A percentile compares a stretch with the other conserved stretches of the same genome.
These are phyloP conservation scores for Exaiptasia diaphana DNA, from an alignment of 64 coral and sea anemone genomes.

Conservation along the genomic window DNA sequence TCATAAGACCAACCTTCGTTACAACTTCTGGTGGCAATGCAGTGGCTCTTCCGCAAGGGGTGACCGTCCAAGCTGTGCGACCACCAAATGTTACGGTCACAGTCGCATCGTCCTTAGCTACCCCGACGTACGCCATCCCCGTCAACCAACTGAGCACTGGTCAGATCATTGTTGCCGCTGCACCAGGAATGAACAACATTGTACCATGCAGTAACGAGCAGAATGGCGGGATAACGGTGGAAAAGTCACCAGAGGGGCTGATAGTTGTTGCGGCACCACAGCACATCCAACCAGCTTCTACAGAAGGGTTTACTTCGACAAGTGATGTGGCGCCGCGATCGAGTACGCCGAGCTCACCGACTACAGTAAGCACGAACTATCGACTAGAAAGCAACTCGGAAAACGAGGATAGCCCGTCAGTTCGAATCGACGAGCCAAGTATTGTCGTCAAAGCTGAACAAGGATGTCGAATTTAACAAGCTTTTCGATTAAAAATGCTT, in stretches of 20 bases:
- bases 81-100: conserved; percentile 40
- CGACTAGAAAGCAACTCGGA: conserved; percentile 1
- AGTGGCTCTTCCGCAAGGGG: conserved; percentile 49
- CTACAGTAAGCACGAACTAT: background rate
- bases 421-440: conserved; percentile 55
- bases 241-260: conserved; percentile 65
- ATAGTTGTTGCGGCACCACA: background rate
- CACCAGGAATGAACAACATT: conserved; percentile 59
- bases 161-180: conserved; percentile 62
- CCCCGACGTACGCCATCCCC: conserved; percentile 88
- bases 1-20: conserved; percentile 87
- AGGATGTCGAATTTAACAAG: conserved; percentile 64
- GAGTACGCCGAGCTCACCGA: conserved; percentile 2
- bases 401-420: background rate
- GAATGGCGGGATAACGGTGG: conserved; percentile 25
- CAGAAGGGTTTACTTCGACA: background rate
- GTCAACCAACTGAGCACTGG: conserved; percentile 64
- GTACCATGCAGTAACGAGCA: conserved; percentile 48
- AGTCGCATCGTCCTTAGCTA: conserved; percentile 64
- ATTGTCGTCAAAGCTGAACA: conserved; percentile 91
- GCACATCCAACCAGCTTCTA: background rate
- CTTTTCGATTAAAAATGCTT: background rate
- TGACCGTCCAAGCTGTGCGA: conserved; percentile 77
- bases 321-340: background rate
- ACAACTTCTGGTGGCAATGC: conserved; percentile 54